Base-by-base conservation (phyloP, 2,888 invertebrate species). In the Dicroscelio sp. region DNA sequence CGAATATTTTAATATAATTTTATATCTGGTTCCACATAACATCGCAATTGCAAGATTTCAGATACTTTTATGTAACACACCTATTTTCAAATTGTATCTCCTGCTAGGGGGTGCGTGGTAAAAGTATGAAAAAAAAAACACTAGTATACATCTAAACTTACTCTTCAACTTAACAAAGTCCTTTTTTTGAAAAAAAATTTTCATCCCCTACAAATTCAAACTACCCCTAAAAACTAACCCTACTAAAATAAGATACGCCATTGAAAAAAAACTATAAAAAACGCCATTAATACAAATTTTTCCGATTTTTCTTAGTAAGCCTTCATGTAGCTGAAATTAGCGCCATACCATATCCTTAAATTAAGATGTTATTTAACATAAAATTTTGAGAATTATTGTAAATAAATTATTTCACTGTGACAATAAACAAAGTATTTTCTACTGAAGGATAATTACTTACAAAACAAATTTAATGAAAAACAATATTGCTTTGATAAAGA, bases 31-130 rank as follows among this genome's bases (percentile, higher is more conserved):
- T 52, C n/a, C 12, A 63, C 63, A 12, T 31, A 31, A 14, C 27
- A 30, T 63, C 27, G 14, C 27, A 63, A 20, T 35, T 12, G 33
- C 35, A 35, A 33, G 33, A 35, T 67, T 67, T 35, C 4, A 33
- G 25, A 55, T 55, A 33, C 8, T 33, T 67, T 67, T 67, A 33
- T 20, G 27, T 14, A 63, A 63, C 33, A 67, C 67, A 8, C 33
- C 67, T 12, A 35, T 67, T 67, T 67, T 67, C 67, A 67, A 67
- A 67, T 67, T 67, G 35, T 67, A 33, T 33, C 67, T 33, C 35
- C 33, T 67, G 33, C 23, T 67, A 67, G 35, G n/a, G 33, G 33
- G 67, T 67, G 25, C 31, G 60, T 60, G 27, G 27, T 6, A 60
- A 60, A 23, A 60, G 23, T 60, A 60, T 60, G 27, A 60, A 60